Evolutionary conservation across 2,113 vertebrate species (phyloP), one percentile per base, ranked within the genome.

Genomic region (Eulacestoma nigropectus): DNA sequence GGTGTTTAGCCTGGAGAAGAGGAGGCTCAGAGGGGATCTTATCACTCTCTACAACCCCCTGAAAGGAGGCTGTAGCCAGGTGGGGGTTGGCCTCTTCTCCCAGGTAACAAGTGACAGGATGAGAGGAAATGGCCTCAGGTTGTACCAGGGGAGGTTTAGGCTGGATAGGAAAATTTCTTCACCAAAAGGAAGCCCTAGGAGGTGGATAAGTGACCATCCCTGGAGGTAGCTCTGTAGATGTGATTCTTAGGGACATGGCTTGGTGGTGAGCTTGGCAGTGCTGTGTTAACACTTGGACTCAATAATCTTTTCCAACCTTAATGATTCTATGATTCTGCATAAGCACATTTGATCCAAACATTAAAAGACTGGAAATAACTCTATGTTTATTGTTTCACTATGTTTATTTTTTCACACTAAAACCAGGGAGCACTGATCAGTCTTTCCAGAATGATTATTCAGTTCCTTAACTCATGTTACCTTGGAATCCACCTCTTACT

Each of bases 41-140:
- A 5, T 7, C 4, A 4, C 17, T 7, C 11, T 30, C 25, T 9
- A 7, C 6, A 41, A 9, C 4, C 4, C 2, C 17, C 30, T 47
- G 55, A 41, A 41, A 47, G 22, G 55, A 62, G 30, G n/a, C 4
- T 47, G 30, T 9, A 68, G 25, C 26, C 30, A 32, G 20, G 16
- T 26, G n/a, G 9, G 33, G 11, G 2, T 6, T 30, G 25, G n/a
- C 27, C 11, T 82, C 25, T 11, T n/a, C 47, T 35, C 41, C 53
- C 53, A 47, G 20, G 25, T 26, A 47, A 27, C 11, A 7, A 32
- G 7, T 5, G 11, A 32, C 11, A 35, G 78, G 47, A 69, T 12
- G 35, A 68, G 30, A 68, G 21, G 30, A 75, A 74, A 26, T 21
- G 25, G 29, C 46, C 29, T 53, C 52, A 39, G 35, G 30, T 16